Percentiles rank a stretch among this genome's conserved stretches.
These are phyloP conservation scores for Rotaria macrura DNA, from an alignment of 2,888 invertebrate genomes.

Conservation along the genomic window DNA sequence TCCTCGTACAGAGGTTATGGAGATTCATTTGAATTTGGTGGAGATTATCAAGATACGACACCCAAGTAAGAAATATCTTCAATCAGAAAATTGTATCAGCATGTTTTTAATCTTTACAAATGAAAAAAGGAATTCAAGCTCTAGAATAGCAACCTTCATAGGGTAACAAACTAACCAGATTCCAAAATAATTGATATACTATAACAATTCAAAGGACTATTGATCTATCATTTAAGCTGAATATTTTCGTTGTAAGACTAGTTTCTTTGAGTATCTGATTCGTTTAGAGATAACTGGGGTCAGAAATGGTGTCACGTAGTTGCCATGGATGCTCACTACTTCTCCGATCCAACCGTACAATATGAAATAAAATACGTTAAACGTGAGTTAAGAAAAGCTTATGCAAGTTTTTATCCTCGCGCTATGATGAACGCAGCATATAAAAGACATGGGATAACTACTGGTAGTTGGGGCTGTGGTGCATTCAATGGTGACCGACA, in stretches of 20 bases:
- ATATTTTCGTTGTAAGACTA: too few relatives aligned
- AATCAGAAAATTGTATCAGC: too few relatives aligned
- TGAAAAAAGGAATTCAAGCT: too few relatives aligned
- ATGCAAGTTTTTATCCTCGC: not conserved
- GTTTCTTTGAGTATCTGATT: too few relatives aligned
- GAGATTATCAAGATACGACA: slow-evolving; percentile 11
- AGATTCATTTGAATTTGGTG: slow-evolving; percentile 13
- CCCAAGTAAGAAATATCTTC: not conserved
- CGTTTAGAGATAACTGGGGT: slow-evolving; percentile 47
- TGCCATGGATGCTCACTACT: slow-evolving; percentile 76
- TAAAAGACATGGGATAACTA: slow-evolving; percentile 58
- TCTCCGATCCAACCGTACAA: slow-evolving; percentile 52
- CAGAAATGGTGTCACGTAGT: slow-evolving; percentile 58
- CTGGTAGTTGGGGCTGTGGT: slow-evolving; percentile 90
- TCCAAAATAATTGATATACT: too few relatives aligned
- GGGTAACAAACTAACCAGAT: too few relatives aligned
- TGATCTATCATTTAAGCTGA: too few relatives aligned
- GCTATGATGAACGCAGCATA: too few relatives aligned
- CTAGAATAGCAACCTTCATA: too few relatives aligned
- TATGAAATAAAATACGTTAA: slow-evolving; percentile 37
- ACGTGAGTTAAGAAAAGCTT: slow-evolving; percentile 26
- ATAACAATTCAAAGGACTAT: too few relatives aligned
- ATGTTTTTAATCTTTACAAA: too few relatives aligned
- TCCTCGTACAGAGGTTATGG: slow-evolving; percentile 23
- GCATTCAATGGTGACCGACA: slow-evolving; percentile 63